Conservation (phyloP, 1,140 invertebrate genomes). For the Palaemon carinicauda region DNA sequence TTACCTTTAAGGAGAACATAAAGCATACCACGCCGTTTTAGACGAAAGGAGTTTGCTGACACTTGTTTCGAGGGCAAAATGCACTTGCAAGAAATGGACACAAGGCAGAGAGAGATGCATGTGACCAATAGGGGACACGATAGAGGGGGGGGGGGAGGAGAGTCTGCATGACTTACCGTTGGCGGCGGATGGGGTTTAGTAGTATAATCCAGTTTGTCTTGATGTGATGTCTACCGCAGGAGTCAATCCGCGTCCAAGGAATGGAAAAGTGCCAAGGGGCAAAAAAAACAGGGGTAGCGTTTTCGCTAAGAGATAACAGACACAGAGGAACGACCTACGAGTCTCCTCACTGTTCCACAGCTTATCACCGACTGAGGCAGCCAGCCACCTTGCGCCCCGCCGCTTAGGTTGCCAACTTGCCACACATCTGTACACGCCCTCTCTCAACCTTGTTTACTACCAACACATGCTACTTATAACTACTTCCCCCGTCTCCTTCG, state of each 20-base stretch:
- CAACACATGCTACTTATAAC: too few relatives aligned
- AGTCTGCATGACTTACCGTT: constrained; percentile 31
- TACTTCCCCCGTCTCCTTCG: too few relatives aligned
- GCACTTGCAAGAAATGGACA: constrained; percentile 20
- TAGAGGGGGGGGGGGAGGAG: background rate
- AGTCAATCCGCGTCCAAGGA: constrained; percentile 34
- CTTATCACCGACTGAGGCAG: constrained; percentile 53
- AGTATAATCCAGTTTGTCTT: constrained; percentile 52
- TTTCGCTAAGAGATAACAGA: constrained; percentile 25
- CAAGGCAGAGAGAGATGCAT: background rate
- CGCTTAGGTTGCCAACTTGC: constrained; percentile 49
- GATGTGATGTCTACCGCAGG: constrained; percentile 33
- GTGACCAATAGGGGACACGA: background rate
- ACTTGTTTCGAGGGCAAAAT: constrained; percentile 11
- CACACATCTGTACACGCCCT: background rate
- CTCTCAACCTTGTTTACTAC: background rate
- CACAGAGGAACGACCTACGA: constrained; percentile 47
- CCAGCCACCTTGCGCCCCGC: constrained; percentile 37
- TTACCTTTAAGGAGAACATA: background rate
- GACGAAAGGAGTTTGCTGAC: background rate
- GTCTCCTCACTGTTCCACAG: constrained; percentile 40
- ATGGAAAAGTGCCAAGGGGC: background rate
- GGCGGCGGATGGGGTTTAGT: constrained; percentile 49
- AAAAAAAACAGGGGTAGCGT: constrained; percentile 7
- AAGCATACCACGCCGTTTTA: background rate